Evolutionary conservation across 2,113 vertebrate species (phyloP), one percentile per base, ranked within the genome.

Genomic region (Meles meles): DNA sequence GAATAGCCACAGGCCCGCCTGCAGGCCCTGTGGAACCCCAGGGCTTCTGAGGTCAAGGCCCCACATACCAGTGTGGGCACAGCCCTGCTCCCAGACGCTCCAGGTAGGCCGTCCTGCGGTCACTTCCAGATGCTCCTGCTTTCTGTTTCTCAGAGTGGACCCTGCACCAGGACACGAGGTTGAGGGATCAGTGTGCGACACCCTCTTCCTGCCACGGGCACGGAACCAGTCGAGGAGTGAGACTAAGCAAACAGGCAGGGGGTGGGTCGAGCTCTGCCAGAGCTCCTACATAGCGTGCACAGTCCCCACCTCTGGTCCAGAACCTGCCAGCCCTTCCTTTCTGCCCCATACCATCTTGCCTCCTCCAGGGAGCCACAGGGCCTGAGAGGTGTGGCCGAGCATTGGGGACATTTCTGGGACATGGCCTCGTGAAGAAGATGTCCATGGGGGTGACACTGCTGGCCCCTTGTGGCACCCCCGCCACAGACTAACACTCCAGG

Each of bases 341-440:
- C 39, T 37, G 18, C 42, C 42, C 27, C 61, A 31, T 7, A 29
- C 27, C 15, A 31, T 42, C 27, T 47, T 1, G 27, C 42, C 15
- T 2, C 39, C 71, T 25, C 2, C 0, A 5, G 7, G 37, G 42
- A 10, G 44, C 44, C 9, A 2, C 1, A 10, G 67, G 23, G 42
- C 3, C 5, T 2, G 3, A 61, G 59, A 23, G 5, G 20, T 20
- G 0, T 27, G 2, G 0, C 20, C 5, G 10, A 34, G 29, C 39
- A 17, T 14, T 0, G 3, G 34, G 39, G 31, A 7, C 42, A 11
- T 23, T 9, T 17, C 61, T 25, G 57, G 47, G 47, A 10, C 1
- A 0, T 49, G 76, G 76, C 82, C 57, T 74, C 17, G 0, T 1
- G 17, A 6, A 29, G 2, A 20, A 10, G 71, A 18, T 39, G 21